Percentiles rank a stretch among this genome's conserved stretches.
These are phyloP conservation scores for Phyllostomus hastatus DNA, from an alignment of 2,113 vertebrate genomes.

Conservation along the genomic window DNA sequence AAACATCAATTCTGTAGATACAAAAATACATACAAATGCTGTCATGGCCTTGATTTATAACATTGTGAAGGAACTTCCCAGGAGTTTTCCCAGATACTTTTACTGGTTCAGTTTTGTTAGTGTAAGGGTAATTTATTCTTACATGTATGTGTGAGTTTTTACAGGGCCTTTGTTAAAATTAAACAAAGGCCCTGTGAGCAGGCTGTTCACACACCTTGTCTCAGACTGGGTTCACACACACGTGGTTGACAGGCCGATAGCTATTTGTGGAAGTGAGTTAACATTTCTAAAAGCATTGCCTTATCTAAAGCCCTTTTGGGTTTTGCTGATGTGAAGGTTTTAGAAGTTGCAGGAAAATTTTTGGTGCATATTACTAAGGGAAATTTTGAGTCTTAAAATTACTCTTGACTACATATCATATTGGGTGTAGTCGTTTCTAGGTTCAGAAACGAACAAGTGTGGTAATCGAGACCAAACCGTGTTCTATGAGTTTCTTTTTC, in stretches of 20 bases:
- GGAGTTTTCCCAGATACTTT: not conserved
- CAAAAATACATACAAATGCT: not conserved
- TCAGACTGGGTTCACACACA: not conserved
- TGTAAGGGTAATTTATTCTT: not conserved
- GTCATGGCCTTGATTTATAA: not conserved
- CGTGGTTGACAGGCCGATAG: not conserved
- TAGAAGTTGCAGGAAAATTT: not conserved
- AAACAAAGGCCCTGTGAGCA: not conserved
- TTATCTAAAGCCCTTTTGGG: not conserved
- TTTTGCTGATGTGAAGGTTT: constrained; percentile 8
- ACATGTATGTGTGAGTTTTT: not conserved
- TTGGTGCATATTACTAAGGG: not conserved
- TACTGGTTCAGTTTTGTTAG: not conserved
- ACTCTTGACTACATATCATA: not conserved
- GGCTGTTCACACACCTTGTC: not conserved
- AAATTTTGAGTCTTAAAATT: constrained; percentile 5
- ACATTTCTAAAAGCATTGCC: not conserved
- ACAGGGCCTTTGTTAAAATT: constrained; percentile 43
- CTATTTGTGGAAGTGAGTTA: not conserved
- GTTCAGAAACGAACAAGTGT: constrained; percentile 6
- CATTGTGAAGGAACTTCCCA: not conserved
- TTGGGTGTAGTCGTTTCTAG: not conserved
- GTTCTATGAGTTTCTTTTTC: not conserved
- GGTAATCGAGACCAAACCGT: not conserved
- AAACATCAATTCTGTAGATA: not conserved